Evolutionary conservation across 2,888 invertebrate genomes (phyloP).

Genomic region (Tricholauxania praeusta): DNA sequence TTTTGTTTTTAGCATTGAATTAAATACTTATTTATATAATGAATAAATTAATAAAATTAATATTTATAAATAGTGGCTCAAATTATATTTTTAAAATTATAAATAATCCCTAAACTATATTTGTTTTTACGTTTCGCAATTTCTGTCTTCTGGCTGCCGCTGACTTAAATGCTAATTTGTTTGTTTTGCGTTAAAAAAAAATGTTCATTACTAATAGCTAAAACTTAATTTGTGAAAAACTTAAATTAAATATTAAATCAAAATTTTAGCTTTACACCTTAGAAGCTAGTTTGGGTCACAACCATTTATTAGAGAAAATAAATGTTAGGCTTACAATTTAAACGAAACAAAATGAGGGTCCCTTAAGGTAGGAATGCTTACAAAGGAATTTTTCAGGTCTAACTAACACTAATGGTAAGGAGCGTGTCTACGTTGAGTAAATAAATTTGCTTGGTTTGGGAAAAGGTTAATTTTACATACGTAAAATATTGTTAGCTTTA

Average conservation of each 20-base stretch:
- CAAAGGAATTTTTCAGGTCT: not conserved
- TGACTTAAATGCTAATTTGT: not conserved
- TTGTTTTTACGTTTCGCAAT: too few relatives aligned
- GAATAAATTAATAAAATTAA: too few relatives aligned
- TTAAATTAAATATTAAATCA: constrained; percentile 18
- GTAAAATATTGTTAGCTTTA: too few relatives aligned
- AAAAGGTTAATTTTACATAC: too few relatives aligned
- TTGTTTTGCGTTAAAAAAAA: constrained; percentile 16
- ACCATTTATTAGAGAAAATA: constrained; percentile 16
- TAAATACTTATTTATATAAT: too few relatives aligned
- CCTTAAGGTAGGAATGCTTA: constrained; percentile 20
- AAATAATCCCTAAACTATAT: too few relatives aligned
- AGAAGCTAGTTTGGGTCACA: constrained; percentile 21
- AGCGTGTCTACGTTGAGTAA: too few relatives aligned
- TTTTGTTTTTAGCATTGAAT: constrained; percentile 41
- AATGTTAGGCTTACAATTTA: not conserved
- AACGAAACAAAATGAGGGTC: not conserved
- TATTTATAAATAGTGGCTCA: too few relatives aligned
- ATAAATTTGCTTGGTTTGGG: too few relatives aligned
- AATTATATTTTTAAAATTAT: too few relatives aligned
- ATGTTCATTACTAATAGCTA: not conserved
- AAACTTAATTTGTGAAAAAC: constrained; percentile 34
- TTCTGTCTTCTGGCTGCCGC: too few relatives aligned
- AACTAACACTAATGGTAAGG: too few relatives aligned
- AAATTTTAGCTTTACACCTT: constrained; percentile 17